phyloP scores from a whole-genome alignment of 2,888 invertebrate species.

The Pristionchus fissidentatus region DNA sequence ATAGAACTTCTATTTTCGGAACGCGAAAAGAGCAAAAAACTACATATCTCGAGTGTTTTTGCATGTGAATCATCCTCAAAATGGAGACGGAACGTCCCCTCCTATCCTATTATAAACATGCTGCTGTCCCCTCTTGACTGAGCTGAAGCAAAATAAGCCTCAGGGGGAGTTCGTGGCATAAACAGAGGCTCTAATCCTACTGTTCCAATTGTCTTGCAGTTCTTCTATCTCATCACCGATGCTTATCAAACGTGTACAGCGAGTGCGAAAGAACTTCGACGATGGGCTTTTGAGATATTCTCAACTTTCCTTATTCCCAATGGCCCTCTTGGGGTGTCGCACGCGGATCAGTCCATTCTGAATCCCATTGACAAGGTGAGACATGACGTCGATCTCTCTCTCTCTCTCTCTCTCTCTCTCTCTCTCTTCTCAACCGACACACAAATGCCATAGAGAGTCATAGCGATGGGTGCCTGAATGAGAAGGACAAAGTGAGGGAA shows the following conservation, averaged over 20 bases:
- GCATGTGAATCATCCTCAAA: no score
- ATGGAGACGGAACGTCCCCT: no score
- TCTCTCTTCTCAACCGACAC: background rate
- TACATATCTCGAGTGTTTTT: no score
- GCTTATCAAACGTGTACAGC: conserved; percentile 84
- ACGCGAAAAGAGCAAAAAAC: no score
- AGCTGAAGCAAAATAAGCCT: conserved; percentile 6
- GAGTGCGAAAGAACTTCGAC: conserved; percentile 89
- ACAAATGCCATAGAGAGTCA: background rate
- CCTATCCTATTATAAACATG: conserved; percentile 2
- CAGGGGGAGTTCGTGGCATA: background rate
- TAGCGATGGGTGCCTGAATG: background rate
- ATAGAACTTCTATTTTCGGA: no score
- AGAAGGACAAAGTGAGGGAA: background rate
- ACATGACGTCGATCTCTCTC: no score
- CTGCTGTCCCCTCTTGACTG: background rate
- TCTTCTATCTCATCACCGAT: conserved; percentile 92
- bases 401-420: background rate
- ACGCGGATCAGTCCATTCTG: conserved; percentile 70
- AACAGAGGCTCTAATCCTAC: background rate
- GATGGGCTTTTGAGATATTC: conserved; percentile 92
- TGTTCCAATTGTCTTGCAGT: conserved; percentile 74
- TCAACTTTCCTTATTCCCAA: conserved; percentile 75
- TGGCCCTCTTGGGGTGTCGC: conserved; percentile 71
- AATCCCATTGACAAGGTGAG: conserved; percentile 71